Percentiles rank a stretch among this genome's conserved stretches.
phyloP scores from a whole-genome alignment of 2,888 invertebrate genomes.

The Thymelicus lineola region DNA sequence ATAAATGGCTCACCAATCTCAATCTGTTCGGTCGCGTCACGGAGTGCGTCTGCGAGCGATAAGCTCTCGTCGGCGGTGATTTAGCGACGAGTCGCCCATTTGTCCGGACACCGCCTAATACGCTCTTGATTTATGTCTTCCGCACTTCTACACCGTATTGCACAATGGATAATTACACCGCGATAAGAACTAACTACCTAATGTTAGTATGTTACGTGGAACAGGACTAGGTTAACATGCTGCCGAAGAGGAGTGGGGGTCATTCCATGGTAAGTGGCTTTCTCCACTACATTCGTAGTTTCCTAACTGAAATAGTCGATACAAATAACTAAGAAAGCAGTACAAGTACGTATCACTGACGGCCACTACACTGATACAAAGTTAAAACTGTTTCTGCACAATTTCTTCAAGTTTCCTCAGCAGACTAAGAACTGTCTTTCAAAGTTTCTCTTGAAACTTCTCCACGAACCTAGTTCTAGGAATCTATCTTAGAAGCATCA shows the following conservation, averaged over 20 bases:
- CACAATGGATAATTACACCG: background rate
- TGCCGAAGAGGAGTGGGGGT: no score
- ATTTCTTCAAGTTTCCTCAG: background rate
- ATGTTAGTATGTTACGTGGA: no score
- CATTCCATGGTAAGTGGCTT: no score
- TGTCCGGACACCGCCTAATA: conserved; percentile 18
- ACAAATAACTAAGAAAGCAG: no score
- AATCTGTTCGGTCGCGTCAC: conserved; percentile 5
- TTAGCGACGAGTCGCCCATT: conserved; percentile 24
- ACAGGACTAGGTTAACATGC: no score
- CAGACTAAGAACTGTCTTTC: background rate
- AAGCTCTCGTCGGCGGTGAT: conserved; percentile 26
- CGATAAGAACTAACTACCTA: no score
- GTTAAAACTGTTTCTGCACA: conserved; percentile 5
- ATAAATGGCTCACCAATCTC: background rate
- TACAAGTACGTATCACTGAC: background rate
- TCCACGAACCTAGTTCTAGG: background rate
- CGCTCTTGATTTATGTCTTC: conserved; percentile 28
- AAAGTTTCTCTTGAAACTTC: conserved; percentile 11
- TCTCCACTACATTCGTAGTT: no score
- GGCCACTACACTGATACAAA: background rate
- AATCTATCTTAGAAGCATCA: conserved; percentile 9
- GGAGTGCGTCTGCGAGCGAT: conserved; percentile 24
- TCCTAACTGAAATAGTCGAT: no score
- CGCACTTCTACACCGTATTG: conserved; percentile 10